These are phyloP conservation scores for Drosophila quinaria DNA, from an alignment of 2,888 invertebrate species.

Conservation along the genomic window DNA sequence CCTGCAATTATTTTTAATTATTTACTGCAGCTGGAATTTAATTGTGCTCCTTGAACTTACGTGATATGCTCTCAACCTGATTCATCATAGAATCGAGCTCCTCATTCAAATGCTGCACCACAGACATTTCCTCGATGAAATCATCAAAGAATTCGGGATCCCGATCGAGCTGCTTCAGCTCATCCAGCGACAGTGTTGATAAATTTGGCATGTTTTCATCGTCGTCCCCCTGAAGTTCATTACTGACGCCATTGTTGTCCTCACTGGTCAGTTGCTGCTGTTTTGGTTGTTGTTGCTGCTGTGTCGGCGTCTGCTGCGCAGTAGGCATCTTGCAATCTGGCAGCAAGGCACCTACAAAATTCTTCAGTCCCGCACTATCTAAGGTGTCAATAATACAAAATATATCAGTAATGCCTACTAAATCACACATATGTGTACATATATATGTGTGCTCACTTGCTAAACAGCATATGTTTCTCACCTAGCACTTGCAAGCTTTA, in stretches of 20 bases:
- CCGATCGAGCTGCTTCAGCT: conserved; percentile 90
- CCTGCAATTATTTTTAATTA: conserved; percentile 85
- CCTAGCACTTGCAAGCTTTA: conserved; percentile 2
- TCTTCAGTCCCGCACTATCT: conserved; percentile 14
- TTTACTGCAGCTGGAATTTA: background rate
- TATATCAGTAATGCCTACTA: conserved; percentile 1
- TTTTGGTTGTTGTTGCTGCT: conserved; percentile 33
- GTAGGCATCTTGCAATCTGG: conserved; percentile 59
- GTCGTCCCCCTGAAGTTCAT: conserved; percentile 38
- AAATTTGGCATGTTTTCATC: conserved; percentile 83
- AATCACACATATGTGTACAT: background rate
- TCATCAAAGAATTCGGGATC: conserved; percentile 91
- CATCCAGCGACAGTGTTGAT: conserved; percentile 86
- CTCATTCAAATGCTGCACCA: conserved; percentile 89
- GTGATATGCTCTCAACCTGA: conserved; percentile 90
- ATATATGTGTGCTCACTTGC: background rate
- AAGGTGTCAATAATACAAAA: background rate
- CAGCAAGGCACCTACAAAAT: conserved; percentile 20
- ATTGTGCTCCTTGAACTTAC: conserved; percentile 80
- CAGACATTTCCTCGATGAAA: conserved; percentile 90
- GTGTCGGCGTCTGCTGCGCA: conserved; percentile 56
- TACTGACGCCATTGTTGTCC: conserved; percentile 41
- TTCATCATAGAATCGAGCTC: conserved; percentile 90
- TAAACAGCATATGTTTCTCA: conserved; percentile 12
- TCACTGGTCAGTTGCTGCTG: conserved; percentile 19